Base-by-base conservation (phyloP, 92 coral and sea anemone genomes). In the Parazoanthus swiftii region DNA sequence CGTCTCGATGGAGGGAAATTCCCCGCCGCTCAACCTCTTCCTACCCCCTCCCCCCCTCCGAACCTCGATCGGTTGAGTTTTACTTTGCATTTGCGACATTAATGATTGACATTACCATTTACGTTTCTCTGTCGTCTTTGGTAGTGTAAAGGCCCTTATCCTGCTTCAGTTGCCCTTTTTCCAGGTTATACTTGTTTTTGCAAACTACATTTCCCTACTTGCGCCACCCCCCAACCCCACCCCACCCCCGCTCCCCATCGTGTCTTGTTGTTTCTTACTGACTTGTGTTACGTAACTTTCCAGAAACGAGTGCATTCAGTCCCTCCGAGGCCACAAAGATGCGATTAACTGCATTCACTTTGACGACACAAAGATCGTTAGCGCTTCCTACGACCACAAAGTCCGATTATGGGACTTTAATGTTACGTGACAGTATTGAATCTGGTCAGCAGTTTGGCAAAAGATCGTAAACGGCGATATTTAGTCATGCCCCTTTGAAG, bases 321-420 rank as follows among this genome's bases (percentile, higher is more conserved):
- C 98, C 9, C 89, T 96, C 68, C 88, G 93, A 33, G 96, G 98
- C 58, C 95, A 91, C 88, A 93, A 92, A 82, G 95, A 95, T 54
- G 92, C 90, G 44, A 98, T 94, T n/a, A 96, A 94, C 90, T 90
- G 98, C 80, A 92, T 96, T 58, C 94, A 93, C 29, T 92, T 95
- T 35, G 98, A 96, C 81, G 98, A 95, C 79, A 92, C 98, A 23
- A 93, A 94, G 80, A 95, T 96, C 51, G 85, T 96, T 72, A 92
- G 98, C 85, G 98, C 95, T 23, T 96, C 96, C 16, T 94, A 90
- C 73, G 98, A 96, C 93, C 92, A 94, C 48, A 91, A 89, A 80
- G 92, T 95, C 16, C 91, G 99, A 76, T 74, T 95, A 23, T 96
- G 99, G 99, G 94, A 95, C 86, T 96, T 96, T 80, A 95, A 91